Percentiles rank a stretch among this genome's conserved stretches.
Evolutionary conservation across 2,113 vertebrate genomes (phyloP).

Genomic region (Himantopus leucocephalus): DNA sequence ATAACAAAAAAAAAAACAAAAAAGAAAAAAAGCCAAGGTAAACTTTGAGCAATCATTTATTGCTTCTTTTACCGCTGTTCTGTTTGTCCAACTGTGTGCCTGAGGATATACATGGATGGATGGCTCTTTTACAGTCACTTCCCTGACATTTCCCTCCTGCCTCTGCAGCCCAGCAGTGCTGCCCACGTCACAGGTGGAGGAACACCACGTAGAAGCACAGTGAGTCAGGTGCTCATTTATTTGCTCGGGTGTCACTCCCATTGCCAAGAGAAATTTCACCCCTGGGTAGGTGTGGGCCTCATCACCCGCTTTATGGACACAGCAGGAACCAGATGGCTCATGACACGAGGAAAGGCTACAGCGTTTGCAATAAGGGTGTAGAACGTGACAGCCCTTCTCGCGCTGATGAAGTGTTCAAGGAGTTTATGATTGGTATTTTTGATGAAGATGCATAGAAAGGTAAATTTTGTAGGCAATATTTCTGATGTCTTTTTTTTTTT

Average conservation of each 20-base stretch:
- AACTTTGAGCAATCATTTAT: background rate
- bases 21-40: background rate
- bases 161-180: background rate
- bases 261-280: background rate
- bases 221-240: background rate
- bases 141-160: background rate
- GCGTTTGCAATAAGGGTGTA: fast-evolving
- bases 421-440: background rate
- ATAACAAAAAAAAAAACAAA: background rate
- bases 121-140: background rate
- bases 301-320: background rate
- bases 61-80: background rate
- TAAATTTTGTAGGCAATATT: background rate
- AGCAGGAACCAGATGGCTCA: background rate
- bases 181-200: background rate
- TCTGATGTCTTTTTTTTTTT: background rate
- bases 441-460: background rate
- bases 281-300: background rate
- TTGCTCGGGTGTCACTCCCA: background rate
- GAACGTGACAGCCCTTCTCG: background rate
- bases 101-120: background rate
- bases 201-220: background rate
- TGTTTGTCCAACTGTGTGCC: background rate
- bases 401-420: background rate
- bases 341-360: background rate